These are phyloP conservation scores for Caenorhabditis sp. DNA, from an alignment of 2,888 invertebrate genomes.

Conservation along the genomic window DNA sequence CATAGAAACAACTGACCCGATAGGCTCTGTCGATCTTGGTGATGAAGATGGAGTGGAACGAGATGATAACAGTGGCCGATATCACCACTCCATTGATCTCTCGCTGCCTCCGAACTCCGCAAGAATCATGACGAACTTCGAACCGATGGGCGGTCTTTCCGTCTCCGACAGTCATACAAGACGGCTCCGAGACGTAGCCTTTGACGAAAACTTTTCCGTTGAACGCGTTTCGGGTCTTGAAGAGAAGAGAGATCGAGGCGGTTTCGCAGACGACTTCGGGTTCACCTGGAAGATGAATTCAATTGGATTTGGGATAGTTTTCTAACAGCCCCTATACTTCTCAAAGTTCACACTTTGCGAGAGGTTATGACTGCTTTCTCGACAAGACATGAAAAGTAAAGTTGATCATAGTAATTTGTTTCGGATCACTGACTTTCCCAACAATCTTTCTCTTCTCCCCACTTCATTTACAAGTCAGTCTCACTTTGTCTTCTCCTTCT, in stretches of 20 bases:
- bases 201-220: constrained; percentile 82
- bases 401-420: no score
- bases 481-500: no score
- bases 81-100: constrained; percentile 80
- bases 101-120: constrained; percentile 79
- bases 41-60: constrained; percentile 82
- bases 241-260: constrained; percentile 76
- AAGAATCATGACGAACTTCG: constrained; percentile 78
- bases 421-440: no score
- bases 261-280: constrained; percentile 80
- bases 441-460: no score
- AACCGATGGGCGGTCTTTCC: constrained; percentile 71
- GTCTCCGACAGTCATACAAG: constrained; percentile 70
- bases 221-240: constrained; percentile 79
- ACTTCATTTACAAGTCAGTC: no score
- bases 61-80: constrained; percentile 79
- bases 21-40: constrained; percentile 82
- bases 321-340: no score
- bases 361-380: no score
- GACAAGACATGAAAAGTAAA: no score
- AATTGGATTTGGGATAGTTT: no score
- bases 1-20: constrained; percentile 81
- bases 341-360: no score
- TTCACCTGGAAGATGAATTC: constrained; percentile 68
- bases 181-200: constrained; percentile 69